These are phyloP conservation scores for Ypsolopha sequella DNA, from an alignment of 2,888 invertebrate species.

Conservation along the genomic window DNA sequence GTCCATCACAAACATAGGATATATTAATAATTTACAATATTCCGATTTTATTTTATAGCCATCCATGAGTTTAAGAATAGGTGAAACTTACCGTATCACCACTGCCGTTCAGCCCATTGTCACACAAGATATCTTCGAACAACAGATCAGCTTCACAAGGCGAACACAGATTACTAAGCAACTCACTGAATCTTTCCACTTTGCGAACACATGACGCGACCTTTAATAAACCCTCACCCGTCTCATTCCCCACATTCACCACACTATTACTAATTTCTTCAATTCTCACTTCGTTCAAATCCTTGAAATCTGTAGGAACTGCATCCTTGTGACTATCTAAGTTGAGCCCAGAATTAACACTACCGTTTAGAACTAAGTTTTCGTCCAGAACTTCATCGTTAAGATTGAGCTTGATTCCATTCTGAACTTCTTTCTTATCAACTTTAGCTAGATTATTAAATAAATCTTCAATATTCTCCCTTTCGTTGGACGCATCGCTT, in stretches of 20 bases:
- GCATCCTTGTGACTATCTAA: conserved; percentile 28
- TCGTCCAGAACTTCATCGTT: conserved; percentile 22
- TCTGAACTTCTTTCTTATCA: conserved; percentile 19
- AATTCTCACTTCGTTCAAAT: not conserved
- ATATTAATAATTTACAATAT: no score
- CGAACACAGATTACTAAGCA: conserved; percentile 63
- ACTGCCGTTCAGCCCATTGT: conserved; percentile 47
- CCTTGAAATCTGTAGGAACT: not conserved
- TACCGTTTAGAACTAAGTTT: conserved; percentile 6
- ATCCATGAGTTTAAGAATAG: no score
- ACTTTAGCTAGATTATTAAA: conserved; percentile 44
- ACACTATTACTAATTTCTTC: not conserved
- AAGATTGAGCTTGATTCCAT: conserved; percentile 25
- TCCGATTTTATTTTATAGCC: no score
- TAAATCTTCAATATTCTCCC: conserved; percentile 49
- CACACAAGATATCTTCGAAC: conserved; percentile 58
- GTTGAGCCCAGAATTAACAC: conserved; percentile 25
- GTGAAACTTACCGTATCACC: conserved; percentile 26
- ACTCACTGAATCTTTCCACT: conserved; percentile 66
- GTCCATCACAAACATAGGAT: no score
- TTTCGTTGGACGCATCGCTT: conserved; percentile 35
- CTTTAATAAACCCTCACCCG: conserved; percentile 45
- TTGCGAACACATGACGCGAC: conserved; percentile 57
- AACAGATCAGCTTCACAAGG: conserved; percentile 58
- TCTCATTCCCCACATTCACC: conserved; percentile 8